Conservation (phyloP, 2,888 invertebrate genomes). For the Fabriciana adippe region DNA sequence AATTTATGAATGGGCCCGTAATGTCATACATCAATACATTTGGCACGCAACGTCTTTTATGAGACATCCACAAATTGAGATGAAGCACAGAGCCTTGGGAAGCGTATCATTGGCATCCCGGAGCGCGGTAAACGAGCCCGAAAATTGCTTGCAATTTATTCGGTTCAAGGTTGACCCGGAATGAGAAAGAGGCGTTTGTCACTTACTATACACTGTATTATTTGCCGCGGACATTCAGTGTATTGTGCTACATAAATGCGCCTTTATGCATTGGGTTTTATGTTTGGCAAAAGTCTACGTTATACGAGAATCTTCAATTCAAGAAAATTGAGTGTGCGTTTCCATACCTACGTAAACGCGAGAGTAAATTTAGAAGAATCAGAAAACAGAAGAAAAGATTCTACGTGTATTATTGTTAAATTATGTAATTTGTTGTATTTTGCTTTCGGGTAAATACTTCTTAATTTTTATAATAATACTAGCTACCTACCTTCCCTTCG, state of each 20-base stretch:
- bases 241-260: conserved; percentile 38
- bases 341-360: too few species aligned
- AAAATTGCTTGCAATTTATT: conserved; percentile 78
- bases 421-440: too few species aligned
- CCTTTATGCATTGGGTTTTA: conserved; percentile 39
- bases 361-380: too few species aligned
- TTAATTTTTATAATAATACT: too few species aligned
- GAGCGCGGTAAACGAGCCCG: conserved; percentile 72
- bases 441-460: too few species aligned
- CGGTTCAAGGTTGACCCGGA: conserved; percentile 75
- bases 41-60: conserved; percentile 30
- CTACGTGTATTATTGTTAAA: too few species aligned
- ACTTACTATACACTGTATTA: conserved; percentile 75
- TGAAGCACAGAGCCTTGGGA: conserved; percentile 44
- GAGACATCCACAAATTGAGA: conserved; percentile 40
- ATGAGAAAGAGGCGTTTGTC: conserved; percentile 73
- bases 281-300: not conserved
- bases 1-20: not conserved
- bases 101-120: conserved; percentile 58
- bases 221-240: conserved; percentile 58
- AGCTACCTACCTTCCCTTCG: too few species aligned
- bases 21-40: conserved; percentile 25
- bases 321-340: too few species aligned
- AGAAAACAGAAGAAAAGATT: too few species aligned
- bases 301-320: too few species aligned